A percentile compares a stretch with the other conserved stretches of the same genome.
phyloP scores from a whole-genome alignment of 2,888 invertebrate species.

The Spilosoma lubricipeda region DNA sequence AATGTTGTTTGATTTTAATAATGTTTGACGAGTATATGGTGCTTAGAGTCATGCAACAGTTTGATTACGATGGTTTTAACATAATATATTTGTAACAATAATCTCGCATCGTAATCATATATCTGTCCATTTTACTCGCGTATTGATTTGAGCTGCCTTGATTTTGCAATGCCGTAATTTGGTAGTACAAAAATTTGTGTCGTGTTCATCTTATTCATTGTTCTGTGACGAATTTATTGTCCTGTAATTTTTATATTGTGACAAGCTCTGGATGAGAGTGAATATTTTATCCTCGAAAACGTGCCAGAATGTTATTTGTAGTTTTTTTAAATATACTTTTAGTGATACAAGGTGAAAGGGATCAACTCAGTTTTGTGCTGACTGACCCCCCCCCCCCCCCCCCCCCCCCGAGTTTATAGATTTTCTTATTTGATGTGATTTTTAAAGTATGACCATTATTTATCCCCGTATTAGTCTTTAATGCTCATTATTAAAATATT shows the following conservation, averaged over 20 bases:
- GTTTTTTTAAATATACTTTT: conserved; percentile 73
- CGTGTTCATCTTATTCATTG: conserved; percentile 67
- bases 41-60: conserved; percentile 71
- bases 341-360: conserved; percentile 67
- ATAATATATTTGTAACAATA: conserved; percentile 57
- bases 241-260: conserved; percentile 63
- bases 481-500: conserved; percentile 84
- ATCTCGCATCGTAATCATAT: conserved; percentile 48
- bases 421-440: conserved; percentile 76
- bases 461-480: conserved; percentile 80
- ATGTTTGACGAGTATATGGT: conserved; percentile 69
- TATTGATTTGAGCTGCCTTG: conserved; percentile 64
- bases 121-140: conserved; percentile 53
- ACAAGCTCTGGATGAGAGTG: conserved; percentile 67
- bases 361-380: conserved; percentile 68
- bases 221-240: conserved; percentile 78
- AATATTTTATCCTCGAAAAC: conserved; percentile 73
- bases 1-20: conserved; percentile 49
- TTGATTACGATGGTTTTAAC: conserved; percentile 58
- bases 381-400: too few species aligned
- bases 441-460: conserved; percentile 80
- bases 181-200: conserved; percentile 79
- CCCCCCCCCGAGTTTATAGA: conserved; percentile 58
- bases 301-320: conserved; percentile 84
- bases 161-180: conserved; percentile 65